A percentile compares a stretch with the other conserved stretches of the same genome.
Evolutionary conservation across 53 echinoderm and acorn worm genomes (phyloP).

Genomic region (Hippasteria phrygiana): DNA sequence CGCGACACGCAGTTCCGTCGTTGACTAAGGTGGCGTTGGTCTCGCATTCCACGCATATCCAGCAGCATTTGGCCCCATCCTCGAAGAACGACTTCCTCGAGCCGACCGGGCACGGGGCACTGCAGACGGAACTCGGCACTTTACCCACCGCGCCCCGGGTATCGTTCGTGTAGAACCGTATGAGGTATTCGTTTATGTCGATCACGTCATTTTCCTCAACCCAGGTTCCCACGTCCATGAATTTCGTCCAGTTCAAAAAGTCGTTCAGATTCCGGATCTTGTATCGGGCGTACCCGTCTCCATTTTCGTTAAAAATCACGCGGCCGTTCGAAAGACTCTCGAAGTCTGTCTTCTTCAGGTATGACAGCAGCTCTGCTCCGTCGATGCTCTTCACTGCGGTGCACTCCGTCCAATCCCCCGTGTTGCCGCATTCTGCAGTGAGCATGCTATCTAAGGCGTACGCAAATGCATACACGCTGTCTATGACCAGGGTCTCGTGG

Average conservation of each 20-base stretch:
- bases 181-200: constrained; percentile 38
- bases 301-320: constrained; percentile 74
- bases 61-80: constrained; percentile 78
- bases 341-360: constrained; percentile 65
- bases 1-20: constrained; percentile 60
- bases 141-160: constrained; percentile 8
- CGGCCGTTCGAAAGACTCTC: constrained; percentile 85
- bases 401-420: constrained; percentile 19
- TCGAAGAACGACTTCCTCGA: constrained; percentile 59
- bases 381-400: constrained; percentile 26
- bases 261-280: constrained; percentile 78
- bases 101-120: constrained; percentile 69
- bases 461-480: constrained; percentile 87
- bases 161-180: constrained; percentile 72
- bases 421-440: constrained; percentile 47
- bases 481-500: constrained; percentile 90
- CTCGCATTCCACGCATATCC: constrained; percentile 78
- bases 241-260: constrained; percentile 32
- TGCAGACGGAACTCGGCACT: constrained; percentile 77
- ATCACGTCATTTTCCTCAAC: constrained; percentile 28
- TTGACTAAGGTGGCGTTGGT: constrained; percentile 62
- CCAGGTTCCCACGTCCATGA: constrained; percentile 78
- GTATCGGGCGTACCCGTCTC: constrained; percentile 81
- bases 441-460: constrained; percentile 74
- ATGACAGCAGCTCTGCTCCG: constrained; percentile 63